phyloP scores from a whole-genome alignment of 2,888 invertebrate genomes.

The Atrina japonica region DNA sequence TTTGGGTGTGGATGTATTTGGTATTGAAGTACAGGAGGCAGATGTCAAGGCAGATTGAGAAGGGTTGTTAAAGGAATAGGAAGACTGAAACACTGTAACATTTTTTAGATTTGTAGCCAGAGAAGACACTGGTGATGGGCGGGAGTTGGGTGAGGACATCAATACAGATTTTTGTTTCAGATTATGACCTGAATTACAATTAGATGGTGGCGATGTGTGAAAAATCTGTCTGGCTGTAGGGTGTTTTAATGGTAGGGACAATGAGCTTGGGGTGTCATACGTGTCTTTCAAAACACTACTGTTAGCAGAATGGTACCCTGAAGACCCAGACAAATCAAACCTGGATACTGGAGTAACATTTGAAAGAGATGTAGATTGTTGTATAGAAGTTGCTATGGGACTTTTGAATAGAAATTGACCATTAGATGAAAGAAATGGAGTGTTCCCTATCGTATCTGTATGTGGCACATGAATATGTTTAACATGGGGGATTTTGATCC shows the following conservation, averaged over 20 bases:
- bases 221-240: slow-evolving; percentile 37
- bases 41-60: background rate
- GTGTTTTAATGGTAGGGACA: slow-evolving; percentile 5
- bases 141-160: background rate
- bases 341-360: background rate
- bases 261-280: slow-evolving; percentile 22
- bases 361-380: background rate
- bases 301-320: slow-evolving; percentile 10
- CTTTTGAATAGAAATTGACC: background rate
- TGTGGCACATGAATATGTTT: slow-evolving; percentile 12
- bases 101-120: slow-evolving; percentile 28
- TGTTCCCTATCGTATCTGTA: background rate
- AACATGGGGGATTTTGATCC: slow-evolving; percentile 18
- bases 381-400: background rate
- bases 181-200: background rate
- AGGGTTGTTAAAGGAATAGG: slow-evolving; percentile 17
- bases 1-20: slow-evolving; percentile 20
- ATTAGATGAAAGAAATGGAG: background rate
- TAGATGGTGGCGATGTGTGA: background rate
- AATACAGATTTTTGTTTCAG: background rate
- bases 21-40: background rate
- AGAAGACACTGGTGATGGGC: slow-evolving; percentile 36
- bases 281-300: slow-evolving; percentile 9
- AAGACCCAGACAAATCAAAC: background rate
- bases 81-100: slow-evolving; percentile 34